These are phyloP conservation scores for Drosophila repleta DNA, from an alignment of 1,140 invertebrate species.

Conservation along the genomic window DNA sequence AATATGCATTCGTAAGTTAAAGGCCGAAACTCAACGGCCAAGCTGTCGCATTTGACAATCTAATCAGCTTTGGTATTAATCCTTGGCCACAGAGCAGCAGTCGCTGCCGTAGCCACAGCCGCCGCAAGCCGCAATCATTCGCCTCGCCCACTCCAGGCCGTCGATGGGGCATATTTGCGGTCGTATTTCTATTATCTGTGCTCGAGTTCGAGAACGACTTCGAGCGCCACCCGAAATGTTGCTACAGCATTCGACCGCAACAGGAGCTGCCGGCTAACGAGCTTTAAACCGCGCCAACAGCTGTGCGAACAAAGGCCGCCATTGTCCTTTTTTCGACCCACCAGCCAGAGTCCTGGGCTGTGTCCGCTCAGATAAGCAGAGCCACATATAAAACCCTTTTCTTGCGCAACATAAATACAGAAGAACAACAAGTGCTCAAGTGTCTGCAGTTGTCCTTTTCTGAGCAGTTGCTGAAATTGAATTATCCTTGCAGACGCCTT, in stretches of 20 bases:
- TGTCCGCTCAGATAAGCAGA: conserved; percentile 19
- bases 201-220: conserved; percentile 60
- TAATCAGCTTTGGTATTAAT: conserved; percentile 74
- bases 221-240: conserved; percentile 39
- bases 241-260: conserved; percentile 4
- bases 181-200: conserved; percentile 68
- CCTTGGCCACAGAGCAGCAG: conserved; percentile 52
- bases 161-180: conserved; percentile 60
- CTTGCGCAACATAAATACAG: neutral
- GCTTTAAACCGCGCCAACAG: conserved; percentile 71
- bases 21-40: conserved; percentile 26
- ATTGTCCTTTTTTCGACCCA: conserved; percentile 11
- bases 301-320: conserved; percentile 55
- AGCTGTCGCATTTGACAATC: conserved; percentile 74
- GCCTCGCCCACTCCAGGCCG: conserved; percentile 6
- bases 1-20: conserved; percentile 25
- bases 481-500: conserved; percentile 14
- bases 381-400: conserved; percentile 5
- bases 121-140: conserved; percentile 44
- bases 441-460: conserved; percentile 19
- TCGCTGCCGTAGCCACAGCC: conserved; percentile 2
- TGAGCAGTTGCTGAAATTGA: conserved; percentile 7
- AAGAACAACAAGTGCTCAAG: conserved; percentile 19
- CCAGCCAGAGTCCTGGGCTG: neutral
- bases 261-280: conserved; percentile 51